Evolutionary conservation across 2,888 invertebrate genomes (phyloP), one percentile per base, ranked within the genome.

Genomic region (Leptinotarsa peninsularis): DNA sequence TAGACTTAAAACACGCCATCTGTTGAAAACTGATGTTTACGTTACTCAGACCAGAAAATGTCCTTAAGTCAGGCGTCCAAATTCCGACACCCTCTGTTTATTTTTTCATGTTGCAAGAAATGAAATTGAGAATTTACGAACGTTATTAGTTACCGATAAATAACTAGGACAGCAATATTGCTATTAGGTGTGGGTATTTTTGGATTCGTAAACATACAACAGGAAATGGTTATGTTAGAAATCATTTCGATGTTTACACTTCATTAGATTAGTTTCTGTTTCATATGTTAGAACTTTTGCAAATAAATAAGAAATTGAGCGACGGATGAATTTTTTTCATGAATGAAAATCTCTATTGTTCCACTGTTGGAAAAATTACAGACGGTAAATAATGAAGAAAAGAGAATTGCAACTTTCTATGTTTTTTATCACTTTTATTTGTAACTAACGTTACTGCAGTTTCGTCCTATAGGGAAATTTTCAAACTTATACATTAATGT

Each of bases 21-120:
- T 63, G 63, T n/a, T 63, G 63, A 63, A 60, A 63, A 13, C 58
- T 17, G 58, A 23, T 43, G 43, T 63, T 63, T 63, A 63, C 33
- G 63, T 63, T 63, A 43, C 60, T 60, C 21, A n/a, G 33, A 63
- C 43, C 63, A 17, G 33, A 63, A 63, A 63, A 63, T 63, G 27
- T n/a, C 63, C 63, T 63, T 67, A 54, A 67, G 50, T 49, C 49
- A 50, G 43, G 43, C 43, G 43, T 43, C 43, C 43, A 7, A 10
- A 43, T 43, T 10, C 43, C 10, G 43, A 43, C 10, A 43, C 60
- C 27, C 43, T 67, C 66, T 66, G 74, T 74, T 74, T 74, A 66
- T 74, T 74, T 74, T 69, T 17, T 15, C 56, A 18, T 66, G 50
- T n/a, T 49, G 72, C 66, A 66, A 72, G 72, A 43, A 72, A 72